phyloP scores from a whole-genome alignment of 2,113 vertebrate genomes.

The Periophthalmodon schlosseri region DNA sequence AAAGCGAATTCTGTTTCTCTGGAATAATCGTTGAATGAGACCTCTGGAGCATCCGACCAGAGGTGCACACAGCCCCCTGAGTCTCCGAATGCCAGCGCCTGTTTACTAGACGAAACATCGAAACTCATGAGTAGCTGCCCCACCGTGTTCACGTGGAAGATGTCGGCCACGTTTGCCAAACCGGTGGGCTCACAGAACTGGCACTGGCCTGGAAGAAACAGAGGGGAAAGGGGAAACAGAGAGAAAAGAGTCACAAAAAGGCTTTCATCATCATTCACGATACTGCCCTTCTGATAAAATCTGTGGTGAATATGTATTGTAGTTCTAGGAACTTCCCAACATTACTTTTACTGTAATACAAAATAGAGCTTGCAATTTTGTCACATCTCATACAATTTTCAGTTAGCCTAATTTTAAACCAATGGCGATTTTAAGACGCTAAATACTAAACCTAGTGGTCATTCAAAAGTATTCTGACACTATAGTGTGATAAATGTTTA shows the following conservation, averaged over 20 bases:
- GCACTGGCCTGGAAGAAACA: slow-evolving; percentile 83
- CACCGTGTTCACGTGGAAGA: slow-evolving; percentile 95
- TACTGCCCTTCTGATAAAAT: neutral
- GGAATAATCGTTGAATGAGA: slow-evolving; percentile 93
- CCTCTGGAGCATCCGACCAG: slow-evolving; percentile 91
- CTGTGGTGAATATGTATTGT: neutral
- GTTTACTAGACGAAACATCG: slow-evolving; percentile 94
- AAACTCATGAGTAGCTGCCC: slow-evolving; percentile 97
- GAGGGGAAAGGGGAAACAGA: neutral
- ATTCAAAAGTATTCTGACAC: no score
- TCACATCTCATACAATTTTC: no score
- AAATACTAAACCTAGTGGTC: no score
- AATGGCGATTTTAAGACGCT: no score
- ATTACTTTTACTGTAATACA: neutral
- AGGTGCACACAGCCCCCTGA: slow-evolving; percentile 94
- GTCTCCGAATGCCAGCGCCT: slow-evolving; percentile 94
- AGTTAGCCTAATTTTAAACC: no score
- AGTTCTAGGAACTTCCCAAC: neutral
- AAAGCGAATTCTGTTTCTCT: slow-evolving; percentile 92
- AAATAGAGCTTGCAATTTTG: no score
- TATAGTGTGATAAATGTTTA: no score
- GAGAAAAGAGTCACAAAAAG: neutral
- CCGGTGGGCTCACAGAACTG: slow-evolving; percentile 99
- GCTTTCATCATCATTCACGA: no score
- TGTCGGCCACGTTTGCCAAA: slow-evolving; percentile 90